Evolutionary conservation across 2,888 invertebrate species (phyloP).

Genomic region (Conistra vaccinii): DNA sequence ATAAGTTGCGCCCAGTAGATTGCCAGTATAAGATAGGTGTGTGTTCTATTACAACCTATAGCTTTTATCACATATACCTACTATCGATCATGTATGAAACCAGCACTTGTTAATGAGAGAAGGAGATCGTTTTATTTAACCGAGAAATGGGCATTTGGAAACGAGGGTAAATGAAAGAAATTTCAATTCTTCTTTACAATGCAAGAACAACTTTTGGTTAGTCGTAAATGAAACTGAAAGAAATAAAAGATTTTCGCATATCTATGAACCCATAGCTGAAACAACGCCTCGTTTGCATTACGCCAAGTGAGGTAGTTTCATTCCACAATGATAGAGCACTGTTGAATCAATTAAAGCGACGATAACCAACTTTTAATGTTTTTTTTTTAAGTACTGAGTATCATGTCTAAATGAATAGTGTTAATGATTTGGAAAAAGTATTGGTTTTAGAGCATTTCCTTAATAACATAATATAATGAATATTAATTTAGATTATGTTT

Average conservation of each 20-base stretch:
- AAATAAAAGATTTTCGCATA: not conserved
- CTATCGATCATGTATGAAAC: not conserved
- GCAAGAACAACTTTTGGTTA: not conserved
- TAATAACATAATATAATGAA: no score
- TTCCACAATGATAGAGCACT: not conserved
- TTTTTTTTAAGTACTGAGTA: no score
- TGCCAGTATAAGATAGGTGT: not conserved
- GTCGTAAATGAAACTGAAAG: not conserved
- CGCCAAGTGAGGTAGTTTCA: not conserved
- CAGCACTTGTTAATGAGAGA: not conserved
- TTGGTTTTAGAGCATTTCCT: no score
- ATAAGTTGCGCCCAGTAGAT: not conserved
- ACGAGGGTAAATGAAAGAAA: not conserved
- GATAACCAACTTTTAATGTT: no score
- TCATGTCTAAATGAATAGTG: no score
- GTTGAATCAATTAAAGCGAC: not conserved
- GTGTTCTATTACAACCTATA: not conserved
- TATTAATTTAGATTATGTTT: no score
- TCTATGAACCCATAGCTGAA: not conserved
- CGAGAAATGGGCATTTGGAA: not conserved
- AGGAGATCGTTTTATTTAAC: not conserved
- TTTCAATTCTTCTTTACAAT: not conserved
- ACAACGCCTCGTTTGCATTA: no score
- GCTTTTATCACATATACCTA: not conserved
- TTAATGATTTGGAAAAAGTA: no score